These are phyloP conservation scores for Poecilia gillii DNA, from an alignment of 2,797 vertebrate species.

Conservation along the genomic window DNA sequence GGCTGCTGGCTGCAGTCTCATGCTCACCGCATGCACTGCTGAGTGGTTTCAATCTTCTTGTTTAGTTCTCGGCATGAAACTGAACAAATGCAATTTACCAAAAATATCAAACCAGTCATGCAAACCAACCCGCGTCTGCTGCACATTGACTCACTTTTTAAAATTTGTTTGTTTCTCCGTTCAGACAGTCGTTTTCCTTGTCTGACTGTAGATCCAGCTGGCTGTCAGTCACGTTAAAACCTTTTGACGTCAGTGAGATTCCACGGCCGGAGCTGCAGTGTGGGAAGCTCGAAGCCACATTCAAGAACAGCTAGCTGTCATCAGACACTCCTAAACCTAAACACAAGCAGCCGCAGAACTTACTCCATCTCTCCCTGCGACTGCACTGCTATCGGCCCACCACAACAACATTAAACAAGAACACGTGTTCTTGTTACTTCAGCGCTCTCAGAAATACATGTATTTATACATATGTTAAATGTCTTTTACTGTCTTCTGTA, in stretches of 20 bases:
- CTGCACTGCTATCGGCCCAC: conserved; percentile 56
- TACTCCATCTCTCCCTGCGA: conserved; percentile 50
- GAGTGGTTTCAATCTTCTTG: conserved; percentile 9
- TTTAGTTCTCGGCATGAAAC: conserved; percentile 10
- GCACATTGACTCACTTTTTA: background rate
- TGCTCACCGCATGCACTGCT: background rate
- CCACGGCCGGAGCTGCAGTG: conserved; percentile 37
- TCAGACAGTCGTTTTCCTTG: background rate
- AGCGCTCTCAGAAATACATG: conserved; percentile 28
- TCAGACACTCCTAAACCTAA: conserved; percentile 67
- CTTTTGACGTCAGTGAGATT: conserved; percentile 19
- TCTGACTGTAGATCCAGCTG: background rate
- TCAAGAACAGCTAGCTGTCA: conserved; percentile 75
- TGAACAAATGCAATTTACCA: conserved; percentile 4
- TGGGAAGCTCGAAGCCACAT: conserved; percentile 61
- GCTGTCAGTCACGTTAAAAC: conserved; percentile 27
- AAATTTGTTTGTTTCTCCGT: conserved; percentile 6
- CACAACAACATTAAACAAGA: conserved; percentile 66
- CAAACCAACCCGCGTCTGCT: background rate
- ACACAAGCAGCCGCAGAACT: conserved; percentile 63
- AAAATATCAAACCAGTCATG: conserved; percentile 16
- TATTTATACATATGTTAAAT: conserved; percentile 27
- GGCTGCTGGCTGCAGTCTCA: background rate
- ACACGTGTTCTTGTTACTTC: conserved; percentile 61
- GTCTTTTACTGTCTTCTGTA: conserved; percentile 40